A percentile compares a stretch with the other conserved stretches of the same genome.
Evolutionary conservation across 2,113 vertebrate genomes (phyloP).

Genomic region (Lagopus leucura): DNA sequence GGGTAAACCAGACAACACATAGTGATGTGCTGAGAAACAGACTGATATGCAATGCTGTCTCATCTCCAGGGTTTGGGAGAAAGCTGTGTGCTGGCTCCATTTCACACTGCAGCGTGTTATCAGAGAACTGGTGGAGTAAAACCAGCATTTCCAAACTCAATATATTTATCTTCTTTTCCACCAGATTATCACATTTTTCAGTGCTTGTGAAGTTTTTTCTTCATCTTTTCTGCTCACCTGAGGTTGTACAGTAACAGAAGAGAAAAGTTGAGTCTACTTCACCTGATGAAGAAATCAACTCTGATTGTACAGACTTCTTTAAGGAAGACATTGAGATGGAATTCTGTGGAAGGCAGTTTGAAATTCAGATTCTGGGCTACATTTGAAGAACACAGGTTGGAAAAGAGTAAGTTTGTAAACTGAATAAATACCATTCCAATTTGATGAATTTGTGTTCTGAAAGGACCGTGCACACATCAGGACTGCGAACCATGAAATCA

Average conservation of each 20-base stretch:
- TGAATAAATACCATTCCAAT: not conserved
- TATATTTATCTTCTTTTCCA: not conserved
- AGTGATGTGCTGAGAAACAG: not conserved
- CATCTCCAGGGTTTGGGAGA: not conserved
- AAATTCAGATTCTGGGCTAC: not conserved
- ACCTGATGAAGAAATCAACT: not conserved
- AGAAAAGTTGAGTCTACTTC: not conserved
- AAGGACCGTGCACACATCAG: not conserved
- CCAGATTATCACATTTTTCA: not conserved
- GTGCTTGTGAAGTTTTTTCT: not conserved
- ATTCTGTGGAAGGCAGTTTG: not conserved
- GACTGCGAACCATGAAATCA: not conserved
- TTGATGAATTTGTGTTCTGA: not conserved
- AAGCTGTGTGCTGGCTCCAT: not conserved
- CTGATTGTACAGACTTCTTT: not conserved
- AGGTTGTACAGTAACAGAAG: not conserved
- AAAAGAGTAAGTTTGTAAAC: not conserved
- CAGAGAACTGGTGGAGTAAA: not conserved
- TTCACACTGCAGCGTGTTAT: not conserved
- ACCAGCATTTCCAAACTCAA: not conserved
- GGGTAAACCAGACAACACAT: not conserved
- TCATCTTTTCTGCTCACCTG: not conserved
- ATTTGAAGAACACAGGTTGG: not conserved
- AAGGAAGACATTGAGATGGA: not conserved
- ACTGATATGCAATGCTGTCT: fast-evolving